A percentile compares a stretch with the other conserved stretches of the same genome.
Conservation (phyloP, 2,797 vertebrate genomes). For the Sebastes iracundus region DNA sequence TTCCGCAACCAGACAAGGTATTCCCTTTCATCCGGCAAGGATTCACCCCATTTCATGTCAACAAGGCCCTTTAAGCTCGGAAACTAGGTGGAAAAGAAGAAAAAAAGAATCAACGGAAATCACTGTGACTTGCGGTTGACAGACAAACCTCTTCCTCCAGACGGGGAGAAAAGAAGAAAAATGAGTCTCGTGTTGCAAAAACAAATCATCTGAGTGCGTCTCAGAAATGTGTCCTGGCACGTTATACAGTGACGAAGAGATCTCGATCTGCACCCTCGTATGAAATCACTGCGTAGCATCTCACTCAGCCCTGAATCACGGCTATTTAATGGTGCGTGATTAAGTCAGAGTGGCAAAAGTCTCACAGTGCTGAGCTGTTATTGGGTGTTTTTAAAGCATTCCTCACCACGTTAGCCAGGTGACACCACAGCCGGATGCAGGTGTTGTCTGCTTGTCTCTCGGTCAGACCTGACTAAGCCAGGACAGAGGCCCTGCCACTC, state of each 20-base stretch:
- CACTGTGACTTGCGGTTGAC: conserved; percentile 54
- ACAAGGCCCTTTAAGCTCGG: conserved; percentile 64
- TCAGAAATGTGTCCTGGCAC: conserved; percentile 46
- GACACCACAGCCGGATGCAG: conserved; percentile 48
- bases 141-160: conserved; percentile 58
- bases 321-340: conserved; percentile 21
- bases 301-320: conserved; percentile 16
- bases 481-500: conserved; percentile 50
- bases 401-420: conserved; percentile 22
- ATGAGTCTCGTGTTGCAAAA: conserved; percentile 55
- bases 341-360: not conserved
- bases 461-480: conserved; percentile 68
- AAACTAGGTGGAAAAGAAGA: conserved; percentile 47
- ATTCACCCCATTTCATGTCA: conserved; percentile 77
- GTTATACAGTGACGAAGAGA: not conserved
- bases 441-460: conserved; percentile 57
- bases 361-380: conserved; percentile 1
- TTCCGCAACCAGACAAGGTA: conserved; percentile 63
- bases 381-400: not conserved
- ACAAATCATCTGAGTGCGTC: conserved; percentile 49
- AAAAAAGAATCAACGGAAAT: conserved; percentile 47
- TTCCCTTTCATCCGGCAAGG: conserved; percentile 73
- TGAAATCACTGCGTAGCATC: conserved; percentile 8
- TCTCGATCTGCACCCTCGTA: conserved; percentile 10
- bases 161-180: conserved; percentile 29